Conservation (phyloP, 2,797 vertebrate genomes). For the Distichodus sexfasciatus region DNA sequence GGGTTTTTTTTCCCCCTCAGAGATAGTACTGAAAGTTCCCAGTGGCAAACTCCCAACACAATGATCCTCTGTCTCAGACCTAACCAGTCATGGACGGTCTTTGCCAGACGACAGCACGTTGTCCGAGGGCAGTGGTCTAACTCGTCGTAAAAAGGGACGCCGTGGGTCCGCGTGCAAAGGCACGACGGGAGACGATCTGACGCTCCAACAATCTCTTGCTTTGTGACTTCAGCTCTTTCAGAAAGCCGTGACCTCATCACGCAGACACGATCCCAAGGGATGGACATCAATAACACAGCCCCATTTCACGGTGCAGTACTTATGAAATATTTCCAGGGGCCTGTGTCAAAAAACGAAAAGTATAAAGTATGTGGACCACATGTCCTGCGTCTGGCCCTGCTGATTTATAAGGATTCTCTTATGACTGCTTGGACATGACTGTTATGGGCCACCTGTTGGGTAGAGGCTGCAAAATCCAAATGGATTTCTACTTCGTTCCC, state of each 20-base stretch:
- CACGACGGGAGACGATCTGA: conserved; percentile 30
- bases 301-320: background rate
- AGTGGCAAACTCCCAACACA: conserved; percentile 62
- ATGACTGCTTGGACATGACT: conserved; percentile 14
- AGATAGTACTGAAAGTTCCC: conserved; percentile 57
- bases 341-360: conserved; percentile 13
- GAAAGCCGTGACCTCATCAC: background rate
- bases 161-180: conserved; percentile 24
- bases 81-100: conserved; percentile 42
- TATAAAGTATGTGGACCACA: background rate
- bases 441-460: conserved; percentile 56
- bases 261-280: background rate
- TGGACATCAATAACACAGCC: conserved; percentile 2
- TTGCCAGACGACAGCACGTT: conserved; percentile 50
- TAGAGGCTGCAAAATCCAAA: conserved; percentile 48
- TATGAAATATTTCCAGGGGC: conserved; percentile 8
- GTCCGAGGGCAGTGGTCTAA: conserved; percentile 39
- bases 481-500: conserved; percentile 54
- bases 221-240: background rate
- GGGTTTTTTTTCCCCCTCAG: conserved; percentile 62
- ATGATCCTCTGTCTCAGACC: conserved; percentile 67
- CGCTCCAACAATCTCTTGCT: conserved; percentile 50
- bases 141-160: conserved; percentile 53
- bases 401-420: conserved; percentile 24
- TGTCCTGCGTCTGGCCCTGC: background rate